Conservation (phyloP, 1,140 invertebrate genomes). For the Procambarus clarkii region DNA sequence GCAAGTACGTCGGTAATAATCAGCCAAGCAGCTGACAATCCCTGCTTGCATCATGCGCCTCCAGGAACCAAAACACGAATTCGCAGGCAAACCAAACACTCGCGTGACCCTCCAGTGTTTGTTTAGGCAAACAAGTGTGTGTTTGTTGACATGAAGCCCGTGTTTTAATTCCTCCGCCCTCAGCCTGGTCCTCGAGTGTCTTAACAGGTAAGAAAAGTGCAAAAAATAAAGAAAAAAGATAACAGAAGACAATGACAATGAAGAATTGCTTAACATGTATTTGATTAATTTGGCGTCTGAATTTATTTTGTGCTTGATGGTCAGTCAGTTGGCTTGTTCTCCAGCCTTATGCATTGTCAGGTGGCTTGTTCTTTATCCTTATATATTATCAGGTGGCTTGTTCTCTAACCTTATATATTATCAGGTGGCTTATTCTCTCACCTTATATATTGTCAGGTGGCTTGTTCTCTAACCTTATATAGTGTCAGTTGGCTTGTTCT, state of each 20-base stretch:
- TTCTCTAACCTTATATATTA: too few species aligned
- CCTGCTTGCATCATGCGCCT: not conserved
- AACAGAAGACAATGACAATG: not conserved
- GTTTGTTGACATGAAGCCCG: not conserved
- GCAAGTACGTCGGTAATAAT: not conserved
- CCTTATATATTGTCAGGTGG: not conserved
- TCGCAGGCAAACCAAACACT: not conserved
- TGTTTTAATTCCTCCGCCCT: not conserved
- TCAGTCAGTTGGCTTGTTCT: too few species aligned
- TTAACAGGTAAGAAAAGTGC: not conserved
- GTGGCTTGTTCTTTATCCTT: too few species aligned
- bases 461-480: too few species aligned
- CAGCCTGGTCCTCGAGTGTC: not conserved
- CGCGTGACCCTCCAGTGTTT: not conserved
- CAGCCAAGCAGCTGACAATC: not conserved
- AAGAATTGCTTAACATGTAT: too few species aligned
- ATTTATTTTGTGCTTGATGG: too few species aligned
- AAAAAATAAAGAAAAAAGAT: not conserved
- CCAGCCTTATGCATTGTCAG: too few species aligned
- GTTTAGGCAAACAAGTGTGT: not conserved
- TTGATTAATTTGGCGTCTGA: too few species aligned
- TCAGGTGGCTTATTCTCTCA: not conserved
- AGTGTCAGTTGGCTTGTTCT: too few species aligned
- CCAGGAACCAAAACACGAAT: conserved; percentile 4
- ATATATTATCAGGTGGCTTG: too few species aligned